These are phyloP conservation scores for Cepaea hortensis DNA, from an alignment of 2,888 invertebrate genomes.

Conservation along the genomic window DNA sequence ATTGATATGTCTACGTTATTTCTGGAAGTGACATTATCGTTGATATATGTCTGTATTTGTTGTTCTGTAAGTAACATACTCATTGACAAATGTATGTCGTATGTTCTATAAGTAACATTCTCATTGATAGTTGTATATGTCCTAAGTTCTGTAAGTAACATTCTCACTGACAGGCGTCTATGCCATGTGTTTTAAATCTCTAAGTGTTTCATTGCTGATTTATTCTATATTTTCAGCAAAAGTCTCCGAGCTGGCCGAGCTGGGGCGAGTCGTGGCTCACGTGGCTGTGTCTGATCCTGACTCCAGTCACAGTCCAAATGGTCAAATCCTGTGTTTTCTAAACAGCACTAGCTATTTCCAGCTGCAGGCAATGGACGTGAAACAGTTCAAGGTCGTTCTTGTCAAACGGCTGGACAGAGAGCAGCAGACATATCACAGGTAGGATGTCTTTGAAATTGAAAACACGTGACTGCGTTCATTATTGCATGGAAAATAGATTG, in stretches of 20 bases:
- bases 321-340: slow-evolving; percentile 59
- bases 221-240: slow-evolving; percentile 14
- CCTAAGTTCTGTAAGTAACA: no score
- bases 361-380: slow-evolving; percentile 51
- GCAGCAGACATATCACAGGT: slow-evolving; percentile 51
- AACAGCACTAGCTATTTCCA: slow-evolving; percentile 45
- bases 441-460: not conserved
- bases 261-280: slow-evolving; percentile 83
- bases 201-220: not conserved
- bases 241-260: slow-evolving; percentile 87
- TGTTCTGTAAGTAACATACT: no score
- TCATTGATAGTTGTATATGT: no score
- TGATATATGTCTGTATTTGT: no score
- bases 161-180: no score
- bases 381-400: slow-evolving; percentile 56
- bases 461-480: no score
- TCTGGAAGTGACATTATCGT: no score
- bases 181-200: not conserved
- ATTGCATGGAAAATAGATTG: no score
- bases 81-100: no score
- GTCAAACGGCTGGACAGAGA: slow-evolving; percentile 58
- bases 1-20: no score
- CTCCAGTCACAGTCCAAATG: slow-evolving; percentile 60
- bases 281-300: slow-evolving; percentile 82
- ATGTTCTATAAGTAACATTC: no score